phyloP scores from a whole-genome alignment of 2,113 vertebrate species.

The Brachypodius melanocephalos region DNA sequence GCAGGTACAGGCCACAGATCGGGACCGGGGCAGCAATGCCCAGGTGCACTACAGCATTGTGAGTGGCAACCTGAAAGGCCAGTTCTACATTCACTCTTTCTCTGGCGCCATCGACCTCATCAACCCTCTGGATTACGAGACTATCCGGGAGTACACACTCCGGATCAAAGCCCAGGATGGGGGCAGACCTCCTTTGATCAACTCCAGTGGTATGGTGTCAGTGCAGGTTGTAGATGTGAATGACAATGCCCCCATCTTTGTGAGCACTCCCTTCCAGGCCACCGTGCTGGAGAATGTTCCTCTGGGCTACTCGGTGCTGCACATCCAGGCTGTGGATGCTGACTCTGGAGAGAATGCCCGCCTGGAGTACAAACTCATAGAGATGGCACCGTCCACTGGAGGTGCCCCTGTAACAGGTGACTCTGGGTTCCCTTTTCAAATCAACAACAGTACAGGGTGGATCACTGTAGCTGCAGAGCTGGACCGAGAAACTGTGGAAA shows the following conservation, averaged over 20 bases:
- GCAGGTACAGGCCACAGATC: conserved; percentile 88
- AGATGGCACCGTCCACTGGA: conserved; percentile 22
- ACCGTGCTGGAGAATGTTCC: conserved; percentile 90
- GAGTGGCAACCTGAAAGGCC: conserved; percentile 91
- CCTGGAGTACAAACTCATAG: conserved; percentile 87
- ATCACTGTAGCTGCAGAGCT: conserved; percentile 86
- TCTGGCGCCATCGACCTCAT: conserved; percentile 90
- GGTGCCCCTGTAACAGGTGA: not conserved
- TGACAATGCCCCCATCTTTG: conserved; percentile 95
- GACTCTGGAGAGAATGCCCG: conserved; percentile 91
- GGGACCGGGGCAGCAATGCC: conserved; percentile 89
- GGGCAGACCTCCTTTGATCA: conserved; percentile 92
- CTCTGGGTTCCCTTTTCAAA: conserved; percentile 84
- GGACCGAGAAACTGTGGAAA: conserved; percentile 88
- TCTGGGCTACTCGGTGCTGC: conserved; percentile 89
- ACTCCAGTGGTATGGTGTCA: conserved; percentile 88
- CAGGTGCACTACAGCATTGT: conserved; percentile 94
- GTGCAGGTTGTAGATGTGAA: conserved; percentile 94
- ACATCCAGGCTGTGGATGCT: conserved; percentile 92
- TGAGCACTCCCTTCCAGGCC: conserved; percentile 96
- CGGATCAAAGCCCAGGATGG: conserved; percentile 95
- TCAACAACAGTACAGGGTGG: conserved; percentile 97
- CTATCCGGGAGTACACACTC: conserved; percentile 87
- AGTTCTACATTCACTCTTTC: conserved; percentile 92
- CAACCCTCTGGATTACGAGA: conserved; percentile 92